Conservation (phyloP, 2,888 invertebrate genomes). For the Lysandra bellargus region DNA sequence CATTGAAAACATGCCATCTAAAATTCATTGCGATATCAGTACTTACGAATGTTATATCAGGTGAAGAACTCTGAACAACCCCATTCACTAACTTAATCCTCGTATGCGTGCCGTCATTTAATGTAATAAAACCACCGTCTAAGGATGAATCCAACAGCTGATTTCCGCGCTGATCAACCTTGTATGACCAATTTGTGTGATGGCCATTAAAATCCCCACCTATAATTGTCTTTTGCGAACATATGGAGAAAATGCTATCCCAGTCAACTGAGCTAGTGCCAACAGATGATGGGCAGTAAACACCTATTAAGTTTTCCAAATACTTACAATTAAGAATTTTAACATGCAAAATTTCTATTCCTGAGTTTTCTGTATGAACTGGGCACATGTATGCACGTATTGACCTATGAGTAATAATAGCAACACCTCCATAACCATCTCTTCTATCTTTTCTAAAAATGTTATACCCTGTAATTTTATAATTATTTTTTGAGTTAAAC, state of each 20-base stretch:
- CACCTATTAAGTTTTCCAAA: constrained; percentile 36
- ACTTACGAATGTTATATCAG: constrained; percentile 36
- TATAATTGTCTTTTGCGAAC: constrained; percentile 34
- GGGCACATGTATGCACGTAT: background rate
- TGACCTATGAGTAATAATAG: too few relatives aligned
- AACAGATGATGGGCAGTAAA: constrained; percentile 39
- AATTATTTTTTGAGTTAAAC: constrained; percentile 31
- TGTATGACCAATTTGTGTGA: constrained; percentile 38
- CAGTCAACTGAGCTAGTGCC: constrained; percentile 33
- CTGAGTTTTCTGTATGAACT: constrained; percentile 26
- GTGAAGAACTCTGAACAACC: constrained; percentile 31
- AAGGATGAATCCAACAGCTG: constrained; percentile 34
- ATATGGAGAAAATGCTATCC: constrained; percentile 24
- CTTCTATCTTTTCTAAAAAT: constrained; percentile 35
- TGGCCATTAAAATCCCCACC: constrained; percentile 38
- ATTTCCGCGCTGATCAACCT: constrained; percentile 36
- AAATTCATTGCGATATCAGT: constrained; percentile 35
- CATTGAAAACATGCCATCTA: constrained; percentile 36
- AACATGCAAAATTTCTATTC: constrained; percentile 36
- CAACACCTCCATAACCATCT: too few relatives aligned
- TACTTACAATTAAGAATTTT: background rate
- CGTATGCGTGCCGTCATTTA: constrained; percentile 32
- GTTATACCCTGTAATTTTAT: constrained; percentile 34
- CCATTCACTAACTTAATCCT: constrained; percentile 35
- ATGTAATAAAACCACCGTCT: constrained; percentile 22